Conservation (phyloP, 2,797 vertebrate species). For the Pteropus rufus region DNA sequence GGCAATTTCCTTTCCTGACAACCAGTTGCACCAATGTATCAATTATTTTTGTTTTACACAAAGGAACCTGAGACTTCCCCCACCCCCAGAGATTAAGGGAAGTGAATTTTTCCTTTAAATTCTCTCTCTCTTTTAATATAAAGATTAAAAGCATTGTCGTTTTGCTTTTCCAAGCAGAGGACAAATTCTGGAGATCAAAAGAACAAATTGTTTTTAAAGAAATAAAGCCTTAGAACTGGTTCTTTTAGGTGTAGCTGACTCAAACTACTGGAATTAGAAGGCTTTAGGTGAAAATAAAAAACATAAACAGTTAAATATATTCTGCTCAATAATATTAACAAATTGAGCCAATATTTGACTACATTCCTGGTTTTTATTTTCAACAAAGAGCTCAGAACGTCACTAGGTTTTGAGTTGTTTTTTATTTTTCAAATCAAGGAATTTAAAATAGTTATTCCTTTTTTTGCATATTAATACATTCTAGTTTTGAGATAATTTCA, state of each 20-base stretch:
- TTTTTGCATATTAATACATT: neutral
- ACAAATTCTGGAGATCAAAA: neutral
- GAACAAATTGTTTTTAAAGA: neutral
- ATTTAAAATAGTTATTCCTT: neutral
- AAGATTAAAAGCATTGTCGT: neutral
- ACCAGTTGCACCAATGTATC: conserved; percentile 16
- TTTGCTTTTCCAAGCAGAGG: neutral
- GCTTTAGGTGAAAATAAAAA: conserved; percentile 22
- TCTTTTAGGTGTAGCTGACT: neutral
- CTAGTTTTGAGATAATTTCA: neutral
- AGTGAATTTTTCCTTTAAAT: neutral
- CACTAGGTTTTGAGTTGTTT: neutral
- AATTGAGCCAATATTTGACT: neutral
- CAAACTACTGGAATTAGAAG: neutral
- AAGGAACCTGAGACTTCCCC: neutral
- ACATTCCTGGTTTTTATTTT: neutral
- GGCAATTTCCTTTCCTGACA: neutral
- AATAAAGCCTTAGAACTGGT: neutral
- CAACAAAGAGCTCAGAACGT: neutral
- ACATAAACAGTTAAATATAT: neutral
- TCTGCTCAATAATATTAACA: neutral
- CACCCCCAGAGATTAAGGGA: neutral
- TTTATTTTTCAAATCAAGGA: neutral
- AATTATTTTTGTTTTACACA: neutral
- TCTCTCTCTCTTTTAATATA: neutral